Base-by-base conservation (phyloP, 2,888 invertebrate species). In the Coleophora deauratella region DNA sequence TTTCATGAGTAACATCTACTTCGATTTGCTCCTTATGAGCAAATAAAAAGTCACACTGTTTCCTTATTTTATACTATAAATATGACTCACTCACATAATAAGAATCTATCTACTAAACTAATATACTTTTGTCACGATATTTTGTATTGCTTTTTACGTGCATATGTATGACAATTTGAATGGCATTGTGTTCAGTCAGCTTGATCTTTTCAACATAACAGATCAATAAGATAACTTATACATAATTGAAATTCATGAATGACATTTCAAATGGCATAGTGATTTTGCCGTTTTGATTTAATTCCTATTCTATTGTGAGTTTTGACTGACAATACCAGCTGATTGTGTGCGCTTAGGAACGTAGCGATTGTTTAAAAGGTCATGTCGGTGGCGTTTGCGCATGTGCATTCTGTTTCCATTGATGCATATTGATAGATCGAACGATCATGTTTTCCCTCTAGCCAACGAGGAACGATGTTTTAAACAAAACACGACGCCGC, bases 351-450 rank as follows among this genome's bases (percentile, higher is more conserved):
- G 40, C 28, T 28, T 31, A 21, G 13, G 15, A 28, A 45, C 45
- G 12, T 44, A 51, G 47, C 42, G 46, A 57, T 59, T 54, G 53
- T 54, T 41, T 39, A 38, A 50, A 48, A 50, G 52, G 48, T 52
- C 49, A 44, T 43, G 45, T 45, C 39, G 43, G 46, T 35, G 35
- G 42, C 36, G n/a, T n/a, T n/a, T n/a, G n/a, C n/a, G n/a, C n/a
- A n/a, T 21, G 21, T 21, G 54, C 54, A 55, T 61, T 54, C 58
- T 57, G 59, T 38, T 57, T 51, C 49, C 49, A 56, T 55, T 59
- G 51, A 55, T 36, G 42, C 44, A 38, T 62, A 65, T 62, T 65
- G 58, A 63, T 57, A 51, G 47, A 62, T 58, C 46, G 50, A 51
- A 56, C 54, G 43, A 46, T 41, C 42, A 36, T 59, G 58, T 61